Base-by-base conservation (phyloP, 2,888 invertebrate species). In the Choreutis nemorana region DNA sequence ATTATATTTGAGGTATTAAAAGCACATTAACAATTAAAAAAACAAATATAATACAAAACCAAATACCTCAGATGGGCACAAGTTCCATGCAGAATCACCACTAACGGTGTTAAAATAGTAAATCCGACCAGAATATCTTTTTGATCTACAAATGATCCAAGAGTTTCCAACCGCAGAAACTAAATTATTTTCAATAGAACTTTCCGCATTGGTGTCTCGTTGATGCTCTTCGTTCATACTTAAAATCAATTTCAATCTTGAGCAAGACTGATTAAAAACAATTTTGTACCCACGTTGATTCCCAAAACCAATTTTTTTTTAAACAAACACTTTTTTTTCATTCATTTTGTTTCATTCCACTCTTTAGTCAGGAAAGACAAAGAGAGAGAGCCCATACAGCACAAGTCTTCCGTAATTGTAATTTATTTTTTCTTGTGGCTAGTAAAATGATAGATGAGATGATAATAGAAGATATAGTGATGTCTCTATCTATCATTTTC, bases 71-170 rank as follows among this genome's bases (percentile, higher is more conserved):
- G 43, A 31, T 28, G 56, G 52, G 34, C 60, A 60, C 34, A 66
- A 42, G 44, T 70, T 60, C 71, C 72, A 73, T 11, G 44, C 59
- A 36, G 66, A 46, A 43, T 62, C 48, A 18, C 70, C 66, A 33
- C 64, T 67, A 1, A 49, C 10, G 13, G 61, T 63, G 32, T 75
- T 72, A 33, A 68, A 68, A 39, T 68, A 72, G 42, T 67, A 75
- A 28, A 56, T 47, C 22, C 45, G 42, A 5, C 62, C 64, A 26
- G 45, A 41, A 31, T 60, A 50, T 2, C 63, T 56, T 36, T 55
- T 66, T 3, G 75, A 75, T 28, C 54, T 49, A 36, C 56, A 56
- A 16, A 62, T 36, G 30, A 65, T 40, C 72, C 73, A 73, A 20
- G 53, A 39, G 39, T 58, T 53, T 2, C 55, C 56, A 9, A 48